phyloP scores from a whole-genome alignment of 2,797 vertebrate species.

The Pantherophis alleghaniensis region DNA sequence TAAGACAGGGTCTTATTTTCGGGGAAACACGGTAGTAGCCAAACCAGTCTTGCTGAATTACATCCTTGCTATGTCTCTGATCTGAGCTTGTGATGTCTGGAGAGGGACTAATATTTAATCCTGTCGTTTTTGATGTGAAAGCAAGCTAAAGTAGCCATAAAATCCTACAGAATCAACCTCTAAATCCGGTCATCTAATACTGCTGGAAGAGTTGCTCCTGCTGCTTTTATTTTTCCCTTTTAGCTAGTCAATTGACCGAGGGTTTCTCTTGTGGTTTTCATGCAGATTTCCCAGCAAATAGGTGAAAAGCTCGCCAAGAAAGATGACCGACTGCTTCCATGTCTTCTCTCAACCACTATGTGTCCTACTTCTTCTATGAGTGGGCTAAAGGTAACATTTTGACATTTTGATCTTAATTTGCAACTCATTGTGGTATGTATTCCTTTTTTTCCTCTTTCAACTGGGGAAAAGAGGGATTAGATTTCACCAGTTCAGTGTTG shows the following conservation, averaged over 20 bases:
- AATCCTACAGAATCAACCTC: not conserved
- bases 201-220: not conserved
- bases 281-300: conserved; percentile 63
- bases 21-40: not conserved
- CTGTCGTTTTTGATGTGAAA: not conserved
- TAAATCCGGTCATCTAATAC: not conserved
- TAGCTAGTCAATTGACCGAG: not conserved
- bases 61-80: not conserved
- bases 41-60: not conserved
- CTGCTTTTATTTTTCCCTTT: too few relatives aligned
- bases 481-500: not conserved
- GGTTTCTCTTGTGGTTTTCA: conserved; percentile 33
- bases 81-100: not conserved
- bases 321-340: conserved; percentile 52
- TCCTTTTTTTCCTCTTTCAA: not conserved
- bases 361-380: conserved; percentile 63
- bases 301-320: conserved; percentile 63
- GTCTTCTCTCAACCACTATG: conserved; percentile 60
- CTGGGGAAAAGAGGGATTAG: not conserved
- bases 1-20: too few relatives aligned
- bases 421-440: not conserved
- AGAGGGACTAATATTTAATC: not conserved
- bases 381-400: conserved; percentile 66
- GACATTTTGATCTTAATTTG: not conserved
- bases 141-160: not conserved